phyloP scores from a whole-genome alignment of 2,113 vertebrate species.

The Bos javanicus region DNA sequence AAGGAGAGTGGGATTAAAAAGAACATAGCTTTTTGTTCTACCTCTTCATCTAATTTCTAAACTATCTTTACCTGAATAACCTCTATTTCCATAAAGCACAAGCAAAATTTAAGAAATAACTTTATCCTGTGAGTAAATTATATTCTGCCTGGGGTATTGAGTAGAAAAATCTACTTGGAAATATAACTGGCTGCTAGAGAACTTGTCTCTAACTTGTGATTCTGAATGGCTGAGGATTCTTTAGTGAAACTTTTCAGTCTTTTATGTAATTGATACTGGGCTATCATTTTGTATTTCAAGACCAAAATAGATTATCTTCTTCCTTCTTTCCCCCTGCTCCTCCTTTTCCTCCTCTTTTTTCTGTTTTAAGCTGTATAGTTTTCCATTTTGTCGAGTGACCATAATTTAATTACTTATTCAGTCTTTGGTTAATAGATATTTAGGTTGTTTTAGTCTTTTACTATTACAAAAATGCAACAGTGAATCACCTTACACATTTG shows the following conservation, averaged over 20 bases:
- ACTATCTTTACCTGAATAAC: neutral
- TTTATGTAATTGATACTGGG: neutral
- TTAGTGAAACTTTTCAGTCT: neutral
- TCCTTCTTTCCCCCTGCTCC: neutral
- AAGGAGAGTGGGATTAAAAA: constrained; percentile 1
- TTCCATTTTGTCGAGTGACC: neutral
- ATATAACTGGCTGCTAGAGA: neutral
- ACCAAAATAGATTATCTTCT: neutral
- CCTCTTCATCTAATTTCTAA: constrained; percentile 24
- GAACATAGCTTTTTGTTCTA: neutral
- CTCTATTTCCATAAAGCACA: neutral
- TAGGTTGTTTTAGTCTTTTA: constrained; percentile 1
- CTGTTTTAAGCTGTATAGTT: neutral
- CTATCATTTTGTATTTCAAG: constrained; percentile 8
- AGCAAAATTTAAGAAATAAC: neutral
- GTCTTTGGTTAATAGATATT: neutral
- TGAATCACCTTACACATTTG: neutral
- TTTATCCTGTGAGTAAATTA: neutral
- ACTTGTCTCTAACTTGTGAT: neutral
- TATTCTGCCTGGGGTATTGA: neutral
- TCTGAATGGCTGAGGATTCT: neutral
- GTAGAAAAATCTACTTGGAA: constrained; percentile 23
- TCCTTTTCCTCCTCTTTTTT: neutral
- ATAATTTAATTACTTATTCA: neutral
- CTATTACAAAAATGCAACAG: neutral